These are phyloP conservation scores for Eumerus sabulonum DNA, from an alignment of 2,888 invertebrate species.

Conservation along the genomic window DNA sequence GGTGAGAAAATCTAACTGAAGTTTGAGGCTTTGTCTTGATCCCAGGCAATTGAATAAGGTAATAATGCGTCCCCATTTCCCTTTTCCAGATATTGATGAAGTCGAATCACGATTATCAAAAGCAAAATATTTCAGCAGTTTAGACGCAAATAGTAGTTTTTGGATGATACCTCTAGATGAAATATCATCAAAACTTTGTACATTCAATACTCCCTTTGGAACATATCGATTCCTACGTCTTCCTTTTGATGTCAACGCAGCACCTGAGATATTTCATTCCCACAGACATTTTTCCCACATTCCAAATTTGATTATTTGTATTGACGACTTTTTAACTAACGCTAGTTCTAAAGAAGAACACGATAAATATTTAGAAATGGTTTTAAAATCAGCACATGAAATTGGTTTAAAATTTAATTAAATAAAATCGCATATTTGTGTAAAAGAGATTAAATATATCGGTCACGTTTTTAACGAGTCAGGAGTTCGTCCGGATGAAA, in stretches of 20 bases:
- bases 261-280: background rate
- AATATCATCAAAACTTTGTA: too few relatives aligned
- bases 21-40: background rate
- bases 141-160: constrained; percentile 19
- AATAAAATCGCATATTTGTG: too few relatives aligned
- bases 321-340: too few relatives aligned
- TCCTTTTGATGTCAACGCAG: background rate
- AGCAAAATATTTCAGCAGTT: background rate
- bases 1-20: constrained; percentile 5
- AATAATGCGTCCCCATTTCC: too few relatives aligned
- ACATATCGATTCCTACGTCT: background rate
- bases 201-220: too few relatives aligned
- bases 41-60: constrained; percentile 3
- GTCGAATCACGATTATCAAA: constrained; percentile 4
- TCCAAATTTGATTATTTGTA: constrained; percentile 15
- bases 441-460: too few relatives aligned
- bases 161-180: too few relatives aligned
- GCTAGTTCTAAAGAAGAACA: background rate
- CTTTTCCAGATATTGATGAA: constrained; percentile 7
- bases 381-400: constrained; percentile 8
- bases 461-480: too few relatives aligned
- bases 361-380: too few relatives aligned
- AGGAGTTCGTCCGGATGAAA: too few relatives aligned
- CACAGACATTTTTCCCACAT: background rate
- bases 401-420: constrained; percentile 18